Base-by-base conservation (phyloP, 92 coral and sea anemone genomes). In the Palythoa grandiflora region DNA sequence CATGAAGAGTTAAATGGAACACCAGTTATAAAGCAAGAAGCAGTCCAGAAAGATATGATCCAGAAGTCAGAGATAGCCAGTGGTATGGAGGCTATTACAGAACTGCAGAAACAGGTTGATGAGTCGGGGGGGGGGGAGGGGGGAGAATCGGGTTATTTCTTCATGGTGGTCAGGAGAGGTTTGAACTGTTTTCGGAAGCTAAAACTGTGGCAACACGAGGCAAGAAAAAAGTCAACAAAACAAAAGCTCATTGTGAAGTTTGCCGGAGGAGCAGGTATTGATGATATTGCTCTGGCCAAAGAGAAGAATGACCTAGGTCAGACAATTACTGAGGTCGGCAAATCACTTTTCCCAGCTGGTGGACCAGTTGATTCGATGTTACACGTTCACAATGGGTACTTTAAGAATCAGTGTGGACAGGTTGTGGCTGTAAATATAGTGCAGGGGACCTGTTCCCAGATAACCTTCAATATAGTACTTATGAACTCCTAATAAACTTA, bases 131-230 rank as follows among this genome's bases (percentile, higher is more conserved):
- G 28, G 28, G 28, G 28, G 28, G 28, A 0, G 28, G 28, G n/a
- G n/a, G n/a, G n/a, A n/a, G n/a, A n/a, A n/a, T n/a, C 87, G 21
- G 87, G 87, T 39, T 87, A 71, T 44, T 88, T 80, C 57, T 80
- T 70, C 54, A 68, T 88, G 63, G 87, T 88, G 65, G 53, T 80
- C 12, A 81, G 87, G 77, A 52, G 91, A 80, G 87, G 87, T 38
- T 71, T 52, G 17, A 48, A 84, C 44, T 88, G 75, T 55, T 78
- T 71, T 71, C 83, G 91, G 81, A 68, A 71, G 73, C 71, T 88
- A 59, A 50, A 17, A 44, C 77, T 88, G 52, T 88, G 87, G 91
- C 91, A 88, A 68, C 59, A 85, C 38, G 74, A 88, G 61, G 61
- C 59, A 47, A 72, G 84, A 79, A 81, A 40, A 57, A 37, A 36